phyloP scores from a whole-genome alignment of 2,113 vertebrate genomes.

The Syngnathus typhle region DNA sequence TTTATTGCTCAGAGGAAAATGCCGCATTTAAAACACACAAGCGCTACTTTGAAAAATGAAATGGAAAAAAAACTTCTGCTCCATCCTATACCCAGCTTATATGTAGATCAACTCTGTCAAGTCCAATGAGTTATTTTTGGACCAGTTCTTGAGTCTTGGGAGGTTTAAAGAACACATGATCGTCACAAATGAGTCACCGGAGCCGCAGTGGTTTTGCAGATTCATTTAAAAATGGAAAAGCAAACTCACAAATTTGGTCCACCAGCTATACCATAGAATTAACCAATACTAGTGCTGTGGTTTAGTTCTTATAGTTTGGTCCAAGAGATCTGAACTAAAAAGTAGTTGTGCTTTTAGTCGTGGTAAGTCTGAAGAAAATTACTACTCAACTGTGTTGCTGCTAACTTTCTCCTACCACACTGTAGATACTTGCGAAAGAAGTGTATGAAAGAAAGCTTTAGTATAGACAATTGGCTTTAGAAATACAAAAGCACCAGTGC shows the following conservation, averaged over 20 bases:
- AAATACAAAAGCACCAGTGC: neutral
- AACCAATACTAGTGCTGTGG: neutral
- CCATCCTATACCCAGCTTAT: neutral
- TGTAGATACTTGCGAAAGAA: neutral
- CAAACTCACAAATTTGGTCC: neutral
- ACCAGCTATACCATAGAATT: neutral
- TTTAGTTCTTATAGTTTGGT: neutral
- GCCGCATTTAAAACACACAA: slow-evolving; percentile 7
- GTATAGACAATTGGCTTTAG: neutral
- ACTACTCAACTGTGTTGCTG: neutral
- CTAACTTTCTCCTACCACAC: neutral
- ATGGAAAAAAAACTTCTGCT: neutral
- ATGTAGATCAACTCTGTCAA: neutral
- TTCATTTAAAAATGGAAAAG: neutral
- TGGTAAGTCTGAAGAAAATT: neutral
- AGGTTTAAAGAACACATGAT: neutral
- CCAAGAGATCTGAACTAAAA: neutral
- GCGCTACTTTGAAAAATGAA: neutral
- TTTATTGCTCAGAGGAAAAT: neutral
- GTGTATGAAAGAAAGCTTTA: neutral
- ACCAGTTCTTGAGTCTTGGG: neutral
- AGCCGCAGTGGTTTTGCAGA: neutral
- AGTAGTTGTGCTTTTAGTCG: neutral
- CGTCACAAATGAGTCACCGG: neutral
- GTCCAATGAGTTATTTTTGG: neutral